These are phyloP conservation scores for Apogon talboti DNA, from an alignment of 2,797 vertebrate species.

Conservation along the genomic window DNA sequence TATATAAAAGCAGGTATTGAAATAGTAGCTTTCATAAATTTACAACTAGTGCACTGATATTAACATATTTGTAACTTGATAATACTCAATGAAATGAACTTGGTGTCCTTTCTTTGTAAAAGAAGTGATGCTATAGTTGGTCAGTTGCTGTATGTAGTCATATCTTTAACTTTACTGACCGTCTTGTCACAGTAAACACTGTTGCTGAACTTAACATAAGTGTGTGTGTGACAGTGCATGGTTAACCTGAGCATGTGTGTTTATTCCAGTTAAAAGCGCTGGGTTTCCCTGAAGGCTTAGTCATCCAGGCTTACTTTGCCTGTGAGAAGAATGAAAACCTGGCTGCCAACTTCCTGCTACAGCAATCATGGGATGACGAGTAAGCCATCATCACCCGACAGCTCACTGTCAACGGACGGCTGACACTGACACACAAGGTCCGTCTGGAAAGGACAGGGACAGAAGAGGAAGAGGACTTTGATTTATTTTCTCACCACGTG, in stretches of 20 bases:
- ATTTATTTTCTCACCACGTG: constrained; percentile 34
- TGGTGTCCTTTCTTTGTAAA: too few relatives aligned
- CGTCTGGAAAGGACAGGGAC: not conserved
- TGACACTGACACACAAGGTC: constrained; percentile 25
- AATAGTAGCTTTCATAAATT: too few relatives aligned
- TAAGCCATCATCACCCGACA: constrained; percentile 46
- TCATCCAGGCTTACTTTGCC: constrained; percentile 87
- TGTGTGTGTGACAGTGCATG: not conserved
- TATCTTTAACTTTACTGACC: too few relatives aligned
- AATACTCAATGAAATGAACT: too few relatives aligned
- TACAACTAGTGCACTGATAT: too few relatives aligned
- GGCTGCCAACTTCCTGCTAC: constrained; percentile 86
- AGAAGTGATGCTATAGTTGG: too few relatives aligned
- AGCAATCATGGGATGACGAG: constrained; percentile 86
- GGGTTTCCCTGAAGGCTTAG: constrained; percentile 86
- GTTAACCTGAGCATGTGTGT: constrained; percentile 17
- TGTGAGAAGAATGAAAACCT: constrained; percentile 88
- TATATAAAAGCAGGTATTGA: too few relatives aligned
- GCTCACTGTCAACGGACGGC: constrained; percentile 18
- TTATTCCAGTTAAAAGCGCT: constrained; percentile 85
- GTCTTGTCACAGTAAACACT: too few relatives aligned
- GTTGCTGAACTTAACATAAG: not conserved
- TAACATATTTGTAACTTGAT: too few relatives aligned
- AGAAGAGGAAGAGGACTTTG: constrained; percentile 3
- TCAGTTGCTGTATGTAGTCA: too few relatives aligned